Evolutionary conservation across 35 echinoderm and acorn worm species (phyloP), one percentile per base, ranked within the genome.

Genomic region (Eucidaris tribuloides): DNA sequence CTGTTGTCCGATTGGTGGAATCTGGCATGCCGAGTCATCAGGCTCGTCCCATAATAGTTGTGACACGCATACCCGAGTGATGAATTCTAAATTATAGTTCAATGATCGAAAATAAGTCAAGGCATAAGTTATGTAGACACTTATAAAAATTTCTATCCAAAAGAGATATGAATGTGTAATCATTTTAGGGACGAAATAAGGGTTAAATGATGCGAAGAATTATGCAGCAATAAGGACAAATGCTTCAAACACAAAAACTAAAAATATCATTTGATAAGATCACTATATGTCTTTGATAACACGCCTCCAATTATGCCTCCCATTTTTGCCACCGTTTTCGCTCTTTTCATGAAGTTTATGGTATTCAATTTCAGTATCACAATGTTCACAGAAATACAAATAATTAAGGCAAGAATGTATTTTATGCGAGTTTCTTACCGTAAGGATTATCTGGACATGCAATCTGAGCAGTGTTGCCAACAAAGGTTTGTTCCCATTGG

Each of bases 401-500:
- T 56, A 56, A 1, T 18, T 58, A 23, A 23, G 4, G n/a, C 57
- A 29, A 5, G 4, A 7, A 60, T 60, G 30, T 37, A 35, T 70
- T 55, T 18, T 34, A 15, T 70, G 40, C 29, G 31, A 14, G 4
- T 20, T 28, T 42, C 82, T 43, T 23, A 84, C 82, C 82, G 5
- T 68, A 84, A 19, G 82, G 82, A 48, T 84, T 84, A 25, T 84
- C 44, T 25, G 62, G 82, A 50, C 82, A 84, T 7, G 28, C 35
- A 29, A 43, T 63, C 27, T 20, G 25, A 33, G 82, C 82, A 20
- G 23, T 33, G 24, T 33, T 25, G 25, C 62, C 62, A 1, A 45
- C 40, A 3, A 4, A 3, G 17, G 82, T 84, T 48, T 84, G 40
- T 15, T 48, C 82, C 82, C 82, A 84, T 37, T 65, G 7, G 43